A percentile compares a stretch with the other conserved stretches of the same genome.
These are phyloP conservation scores for Acronicta leporina DNA, from an alignment of 2,888 invertebrate genomes.

Conservation along the genomic window DNA sequence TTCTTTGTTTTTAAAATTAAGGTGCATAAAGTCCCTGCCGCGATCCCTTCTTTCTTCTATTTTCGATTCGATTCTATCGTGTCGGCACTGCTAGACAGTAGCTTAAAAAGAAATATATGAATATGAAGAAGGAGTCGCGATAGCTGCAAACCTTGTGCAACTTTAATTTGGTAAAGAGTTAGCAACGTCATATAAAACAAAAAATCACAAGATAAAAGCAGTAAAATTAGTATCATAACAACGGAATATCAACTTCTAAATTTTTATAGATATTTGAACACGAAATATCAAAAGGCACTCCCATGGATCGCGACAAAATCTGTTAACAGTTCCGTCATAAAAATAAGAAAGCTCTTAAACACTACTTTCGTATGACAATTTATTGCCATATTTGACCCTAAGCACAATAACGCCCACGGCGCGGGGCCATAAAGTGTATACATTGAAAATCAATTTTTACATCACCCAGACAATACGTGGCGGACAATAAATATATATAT, in stretches of 20 bases:
- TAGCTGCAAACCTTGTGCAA: too few relatives aligned
- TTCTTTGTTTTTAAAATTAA: too few relatives aligned
- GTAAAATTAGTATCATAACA: neutral
- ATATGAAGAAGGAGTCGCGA: too few relatives aligned
- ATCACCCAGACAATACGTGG: constrained; percentile 56
- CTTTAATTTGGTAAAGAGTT: too few relatives aligned
- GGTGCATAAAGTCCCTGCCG: too few relatives aligned
- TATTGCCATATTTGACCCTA: constrained; percentile 68
- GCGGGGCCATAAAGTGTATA: constrained; percentile 63
- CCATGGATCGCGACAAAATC: constrained; percentile 26
- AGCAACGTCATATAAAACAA: neutral
- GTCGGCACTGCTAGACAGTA: too few relatives aligned
- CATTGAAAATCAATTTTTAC: constrained; percentile 78
- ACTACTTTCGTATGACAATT: constrained; percentile 67
- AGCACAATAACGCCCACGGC: constrained; percentile 66
- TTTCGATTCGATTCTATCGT: too few relatives aligned
- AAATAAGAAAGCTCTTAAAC: constrained; percentile 58
- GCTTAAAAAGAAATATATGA: too few relatives aligned
- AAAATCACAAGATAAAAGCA: neutral
- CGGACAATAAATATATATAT: constrained; percentile 49
- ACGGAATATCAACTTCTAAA: neutral
- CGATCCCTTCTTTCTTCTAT: too few relatives aligned
- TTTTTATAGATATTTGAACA: constrained; percentile 6
- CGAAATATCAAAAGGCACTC: constrained; percentile 14
- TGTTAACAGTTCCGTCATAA: constrained; percentile 56